phyloP scores from a whole-genome alignment of 2,113 vertebrate genomes.

The Phaethon lepturus region DNA sequence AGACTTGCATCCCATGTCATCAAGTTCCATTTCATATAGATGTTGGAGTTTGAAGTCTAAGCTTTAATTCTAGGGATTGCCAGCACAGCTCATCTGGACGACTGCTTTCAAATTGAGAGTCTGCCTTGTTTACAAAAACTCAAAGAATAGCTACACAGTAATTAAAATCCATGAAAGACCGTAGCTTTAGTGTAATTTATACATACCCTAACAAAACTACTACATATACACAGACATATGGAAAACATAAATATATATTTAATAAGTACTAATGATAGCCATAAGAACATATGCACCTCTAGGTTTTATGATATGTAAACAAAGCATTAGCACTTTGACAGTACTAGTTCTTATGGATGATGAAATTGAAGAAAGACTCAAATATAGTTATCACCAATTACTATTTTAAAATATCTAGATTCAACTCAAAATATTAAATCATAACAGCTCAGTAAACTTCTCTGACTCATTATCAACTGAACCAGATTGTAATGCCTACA shows the following conservation, averaged over 20 bases:
- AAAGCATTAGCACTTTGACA: neutral
- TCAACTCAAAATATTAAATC: conserved; percentile 1
- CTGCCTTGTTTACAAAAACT: conserved; percentile 16
- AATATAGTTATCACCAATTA: neutral
- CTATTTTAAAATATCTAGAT: neutral
- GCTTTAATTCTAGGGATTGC: neutral
- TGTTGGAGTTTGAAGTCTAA: neutral
- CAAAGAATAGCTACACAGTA: neutral
- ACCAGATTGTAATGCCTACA: conserved; percentile 8
- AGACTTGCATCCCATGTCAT: neutral
- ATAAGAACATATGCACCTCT: neutral
- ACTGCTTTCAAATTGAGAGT: conserved; percentile 4
- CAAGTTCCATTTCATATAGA: neutral
- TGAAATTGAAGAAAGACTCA: neutral
- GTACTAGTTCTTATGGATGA: neutral
- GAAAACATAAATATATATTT: neutral
- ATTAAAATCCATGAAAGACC: conserved; percentile 30
- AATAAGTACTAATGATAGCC: neutral
- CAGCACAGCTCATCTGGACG: neutral
- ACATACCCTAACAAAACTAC: neutral
- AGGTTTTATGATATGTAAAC: neutral
- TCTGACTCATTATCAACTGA: conserved; percentile 30
- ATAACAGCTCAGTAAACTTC: conserved; percentile 30
- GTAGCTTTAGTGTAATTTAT: neutral
- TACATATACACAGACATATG: neutral